Percentiles rank a stretch among this genome's conserved stretches.
phyloP scores from a whole-genome alignment of 2,797 vertebrate species.

The Molothrus aeneus region DNA sequence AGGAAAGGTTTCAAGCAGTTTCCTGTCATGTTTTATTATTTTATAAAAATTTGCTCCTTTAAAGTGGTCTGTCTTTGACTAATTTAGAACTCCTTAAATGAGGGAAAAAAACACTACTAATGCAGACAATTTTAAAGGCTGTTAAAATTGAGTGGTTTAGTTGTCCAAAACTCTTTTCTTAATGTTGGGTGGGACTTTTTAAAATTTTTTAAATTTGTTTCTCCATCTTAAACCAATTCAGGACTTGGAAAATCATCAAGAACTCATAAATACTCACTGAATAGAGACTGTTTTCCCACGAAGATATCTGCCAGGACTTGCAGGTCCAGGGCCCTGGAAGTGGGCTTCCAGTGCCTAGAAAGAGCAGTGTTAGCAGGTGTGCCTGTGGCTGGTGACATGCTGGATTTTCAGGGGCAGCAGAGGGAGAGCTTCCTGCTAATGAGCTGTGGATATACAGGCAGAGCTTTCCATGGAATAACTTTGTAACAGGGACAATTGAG shows the following conservation, averaged over 20 bases:
- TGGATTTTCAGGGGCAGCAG: slow-evolving; percentile 14
- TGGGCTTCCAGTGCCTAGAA: background rate
- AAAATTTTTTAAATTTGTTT: background rate
- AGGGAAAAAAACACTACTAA: background rate
- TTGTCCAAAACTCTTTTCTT: background rate
- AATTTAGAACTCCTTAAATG: background rate
- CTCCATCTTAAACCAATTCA: background rate
- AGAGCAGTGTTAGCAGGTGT: background rate
- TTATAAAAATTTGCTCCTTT: background rate
- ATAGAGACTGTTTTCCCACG: background rate
- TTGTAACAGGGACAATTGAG: slow-evolving; percentile 57
- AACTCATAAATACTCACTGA: background rate
- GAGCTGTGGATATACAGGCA: slow-evolving; percentile 31
- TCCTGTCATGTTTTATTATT: slow-evolving; percentile 1
- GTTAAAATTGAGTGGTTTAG: background rate
- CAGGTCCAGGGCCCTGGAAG: background rate
- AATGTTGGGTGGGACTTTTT: background rate
- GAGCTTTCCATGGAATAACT: slow-evolving; percentile 43
- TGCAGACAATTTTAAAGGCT: background rate
- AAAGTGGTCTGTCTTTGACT: background rate
- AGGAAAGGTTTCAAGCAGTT: background rate
- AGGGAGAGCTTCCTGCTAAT: slow-evolving; percentile 22
- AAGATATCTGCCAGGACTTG: background rate
- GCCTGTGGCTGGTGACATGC: background rate
- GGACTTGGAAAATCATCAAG: background rate